Conservation (phyloP, 2,113 vertebrate genomes). For the Embiotoca jacksoni region DNA sequence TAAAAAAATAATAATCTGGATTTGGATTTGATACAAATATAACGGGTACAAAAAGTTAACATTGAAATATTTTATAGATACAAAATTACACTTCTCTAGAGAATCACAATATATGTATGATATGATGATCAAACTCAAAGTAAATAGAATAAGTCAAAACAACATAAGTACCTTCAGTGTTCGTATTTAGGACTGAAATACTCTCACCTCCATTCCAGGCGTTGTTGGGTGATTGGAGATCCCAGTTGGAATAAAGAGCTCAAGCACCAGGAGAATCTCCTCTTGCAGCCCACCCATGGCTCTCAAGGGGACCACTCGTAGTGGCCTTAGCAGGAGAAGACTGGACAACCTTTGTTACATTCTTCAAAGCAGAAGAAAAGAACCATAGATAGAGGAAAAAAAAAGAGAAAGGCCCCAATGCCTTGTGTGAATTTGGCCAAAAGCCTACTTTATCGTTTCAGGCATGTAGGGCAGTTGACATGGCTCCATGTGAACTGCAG, state of each 20-base stretch:
- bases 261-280: conserved; percentile 60
- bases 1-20: not conserved
- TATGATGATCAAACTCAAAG: not conserved
- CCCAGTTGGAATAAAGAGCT: conserved; percentile 65
- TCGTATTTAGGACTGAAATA: conserved; percentile 40
- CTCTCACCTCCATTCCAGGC: conserved; percentile 48
- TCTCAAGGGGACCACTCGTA: conserved; percentile 66
- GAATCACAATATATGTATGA: conserved; percentile 10
- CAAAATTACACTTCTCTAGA: conserved; percentile 1
- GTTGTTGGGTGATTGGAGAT: conserved; percentile 49
- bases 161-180: conserved; percentile 12
- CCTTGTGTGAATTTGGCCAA: conserved; percentile 66
- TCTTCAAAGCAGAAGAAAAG: conserved; percentile 68
- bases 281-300: conserved; percentile 66
- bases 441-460: conserved; percentile 65
- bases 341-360: conserved; percentile 76
- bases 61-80: conserved; percentile 3
- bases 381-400: conserved; percentile 46
- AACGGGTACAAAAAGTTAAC: not conserved
- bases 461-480: conserved; percentile 55
- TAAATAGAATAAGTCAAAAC: not conserved
- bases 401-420: conserved; percentile 48
- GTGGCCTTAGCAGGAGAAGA: conserved; percentile 67
- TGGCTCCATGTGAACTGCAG: conserved; percentile 49
- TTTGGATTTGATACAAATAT: not conserved